Conservation (phyloP, 2,113 vertebrate species). For the Loxodonta africana region DNA sequence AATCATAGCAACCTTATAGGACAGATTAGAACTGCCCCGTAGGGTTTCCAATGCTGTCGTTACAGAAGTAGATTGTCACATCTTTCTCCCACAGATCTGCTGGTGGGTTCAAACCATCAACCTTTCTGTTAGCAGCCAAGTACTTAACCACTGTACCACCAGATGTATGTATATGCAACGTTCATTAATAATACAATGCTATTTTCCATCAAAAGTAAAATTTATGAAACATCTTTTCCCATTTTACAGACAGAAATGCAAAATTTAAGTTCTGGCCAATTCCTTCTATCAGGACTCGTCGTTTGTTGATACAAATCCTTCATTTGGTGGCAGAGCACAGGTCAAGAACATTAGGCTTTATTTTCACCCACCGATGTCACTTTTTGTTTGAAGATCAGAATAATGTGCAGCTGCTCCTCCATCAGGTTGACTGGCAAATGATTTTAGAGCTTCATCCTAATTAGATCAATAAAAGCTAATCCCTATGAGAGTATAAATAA, state of each 20-base stretch:
- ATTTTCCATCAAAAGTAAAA: neutral
- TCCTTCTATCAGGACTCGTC: fast-evolving
- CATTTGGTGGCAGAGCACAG: neutral
- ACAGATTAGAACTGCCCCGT: neutral
- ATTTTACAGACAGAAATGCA: neutral
- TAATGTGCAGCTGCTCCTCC: constrained; percentile 53
- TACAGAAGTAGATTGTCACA: neutral
- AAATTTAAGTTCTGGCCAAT: neutral
- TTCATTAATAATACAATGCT: neutral
- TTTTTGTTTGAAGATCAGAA: constrained; percentile 34
- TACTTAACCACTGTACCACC: neutral
- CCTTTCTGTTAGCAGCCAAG: neutral
- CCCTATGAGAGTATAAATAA: constrained; percentile 79
- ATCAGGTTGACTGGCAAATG: constrained; percentile 75
- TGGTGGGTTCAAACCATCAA: neutral
- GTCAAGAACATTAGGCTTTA: neutral
- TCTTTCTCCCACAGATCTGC: neutral
- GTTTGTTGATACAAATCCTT: neutral
- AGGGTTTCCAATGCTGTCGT: neutral
- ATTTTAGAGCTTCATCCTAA: constrained; percentile 80
- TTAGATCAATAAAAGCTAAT: constrained; percentile 85
- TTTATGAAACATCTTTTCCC: neutral
- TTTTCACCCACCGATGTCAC: neutral
- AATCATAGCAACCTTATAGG: neutral
- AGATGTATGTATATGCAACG: neutral